Conservation (phyloP, 2,797 vertebrate species). For the Centroberyx gerrardi region DNA sequence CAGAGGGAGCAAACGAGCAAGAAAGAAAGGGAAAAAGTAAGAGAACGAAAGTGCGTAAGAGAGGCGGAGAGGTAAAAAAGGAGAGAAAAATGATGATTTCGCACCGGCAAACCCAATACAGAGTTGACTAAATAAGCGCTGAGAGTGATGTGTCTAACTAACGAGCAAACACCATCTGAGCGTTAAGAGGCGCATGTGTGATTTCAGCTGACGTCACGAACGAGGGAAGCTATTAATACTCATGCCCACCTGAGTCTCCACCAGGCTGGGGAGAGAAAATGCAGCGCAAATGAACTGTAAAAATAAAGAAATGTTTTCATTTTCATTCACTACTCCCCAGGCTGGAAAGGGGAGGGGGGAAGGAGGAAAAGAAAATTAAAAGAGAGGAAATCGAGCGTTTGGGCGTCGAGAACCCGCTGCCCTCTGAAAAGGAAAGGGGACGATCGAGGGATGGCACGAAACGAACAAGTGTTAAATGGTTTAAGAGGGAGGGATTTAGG, state of each 20-base stretch:
- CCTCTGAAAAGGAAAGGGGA: constrained; percentile 32
- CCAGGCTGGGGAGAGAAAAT: constrained; percentile 47
- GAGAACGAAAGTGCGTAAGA: constrained; percentile 11
- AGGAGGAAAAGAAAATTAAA: constrained; percentile 26
- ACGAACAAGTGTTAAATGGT: constrained; percentile 56
- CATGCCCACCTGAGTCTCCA: constrained; percentile 77
- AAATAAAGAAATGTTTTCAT: constrained; percentile 32
- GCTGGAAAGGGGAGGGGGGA: neutral
- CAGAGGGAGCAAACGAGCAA: neutral
- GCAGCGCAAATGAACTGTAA: constrained; percentile 72
- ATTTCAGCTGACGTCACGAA: constrained; percentile 74
- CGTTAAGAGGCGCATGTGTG: constrained; percentile 74
- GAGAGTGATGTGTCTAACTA: constrained; percentile 53
- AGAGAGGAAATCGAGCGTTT: constrained; percentile 41
- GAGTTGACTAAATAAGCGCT: constrained; percentile 49
- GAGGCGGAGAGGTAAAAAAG: constrained; percentile 17
- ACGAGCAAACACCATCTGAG: constrained; percentile 72
- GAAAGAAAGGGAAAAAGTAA: neutral
- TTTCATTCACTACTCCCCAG: constrained; percentile 48
- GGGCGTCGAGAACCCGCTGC: constrained; percentile 25
- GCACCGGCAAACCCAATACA: constrained; percentile 40
- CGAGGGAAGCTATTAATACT: constrained; percentile 76
- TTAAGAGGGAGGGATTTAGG: constrained; percentile 50
- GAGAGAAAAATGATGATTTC: constrained; percentile 3
- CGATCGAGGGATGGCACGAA: constrained; percentile 40